Base-by-base conservation (phyloP, 2,797 vertebrate species). In the Enteromius viviparus region DNA sequence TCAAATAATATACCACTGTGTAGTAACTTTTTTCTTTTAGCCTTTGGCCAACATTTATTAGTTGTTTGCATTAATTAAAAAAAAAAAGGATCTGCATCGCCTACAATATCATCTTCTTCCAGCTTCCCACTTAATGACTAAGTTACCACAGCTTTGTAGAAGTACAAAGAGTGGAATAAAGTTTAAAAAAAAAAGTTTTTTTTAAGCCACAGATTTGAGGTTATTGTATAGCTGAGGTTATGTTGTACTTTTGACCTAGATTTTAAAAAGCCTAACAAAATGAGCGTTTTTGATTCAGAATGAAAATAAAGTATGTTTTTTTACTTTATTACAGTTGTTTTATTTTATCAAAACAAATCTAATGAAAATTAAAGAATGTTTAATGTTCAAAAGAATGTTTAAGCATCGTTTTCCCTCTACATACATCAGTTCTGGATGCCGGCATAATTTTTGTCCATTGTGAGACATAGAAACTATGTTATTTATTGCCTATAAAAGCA, bases 391-490 rank as follows among this genome's bases (percentile, higher is more conserved):
- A 34, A 34, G 32, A 49, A 80, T 86, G 49, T 29, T n/a, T 14
- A 37, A 40, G 9, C 51, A 76, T 83, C 17, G 69, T 62, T 81
- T 86, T 80, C 76, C 60, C 37, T 78, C 37, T 76, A 81, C 42
- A 78, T 85, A 78, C 85, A 62, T 88, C 78, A 86, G 26, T 49
- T 82, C 53, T 65, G 26, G 51, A 76, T 70, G 71, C 45, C 6
- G 65, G 64, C 6, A 82, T 84, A n/a, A 32, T 80, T 71, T 80
- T 32, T 45, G 51, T 70, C 7, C 19, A 3, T 72, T 49, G 37
- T 49, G 29, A 64, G 58, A 21, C 0, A 23, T 10, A 72, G 11
- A 45, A 72, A 49, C 26, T 6, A 60, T n/a, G 21, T 6, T 10
- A 55, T 19, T 19, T 19, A 62, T 29, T 42, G 23, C 15, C 21